Evolutionary conservation across 2,113 vertebrate species (phyloP), one percentile per base, ranked within the genome.

Genomic region (Sula dactylatra): DNA sequence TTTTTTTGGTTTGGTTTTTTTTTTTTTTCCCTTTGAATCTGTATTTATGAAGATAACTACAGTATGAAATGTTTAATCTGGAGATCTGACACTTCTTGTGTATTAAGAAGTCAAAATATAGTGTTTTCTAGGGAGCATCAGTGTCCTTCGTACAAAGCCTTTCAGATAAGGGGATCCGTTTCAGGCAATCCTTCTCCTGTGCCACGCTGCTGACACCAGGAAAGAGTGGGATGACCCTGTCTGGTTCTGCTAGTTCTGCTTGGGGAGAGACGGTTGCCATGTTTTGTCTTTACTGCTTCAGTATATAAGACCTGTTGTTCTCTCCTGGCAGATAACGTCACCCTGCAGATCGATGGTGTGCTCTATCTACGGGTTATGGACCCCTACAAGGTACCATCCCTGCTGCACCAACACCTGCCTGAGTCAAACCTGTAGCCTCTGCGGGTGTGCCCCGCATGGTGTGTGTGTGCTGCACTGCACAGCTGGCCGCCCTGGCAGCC

Each of bases 281-380:
- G 2, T n/a, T 21, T 72, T n/a, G 7, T 18, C 42, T 66, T 58
- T 29, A 10, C 49, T 81, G 32, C 34, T 34, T 26, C 40, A 49
- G 19, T 74, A 22, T 88, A 55, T 14, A 16, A 40, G 21, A 9
- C 7, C 1, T 66, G 6, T 70, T 56, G 4, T 71, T 96, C 42
- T 85, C 10, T 83, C 44, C 64, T 10, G 88, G 40, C 96, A 99
- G 99, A 99, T 97, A 99, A 99, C 1, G 99, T 99, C 80, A 99
- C 99, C 6, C 97, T 99, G 80, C 99, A 99, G 97, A 99, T 99
- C 1, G 99, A 99, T 65, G 99, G 99, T 13, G 99, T 99, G n/a
- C 98, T 99, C 66, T 99, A 99, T 73, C 95, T 99, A 58, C 98
- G 99, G 67, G 99, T 99, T 95, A 96, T 99, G 92, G 99, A 99